Percentiles rank a stretch among this genome's conserved stretches.
These are phyloP conservation scores for Acheta domesticus DNA, from an alignment of 2,888 invertebrate species.

Conservation along the genomic window DNA sequence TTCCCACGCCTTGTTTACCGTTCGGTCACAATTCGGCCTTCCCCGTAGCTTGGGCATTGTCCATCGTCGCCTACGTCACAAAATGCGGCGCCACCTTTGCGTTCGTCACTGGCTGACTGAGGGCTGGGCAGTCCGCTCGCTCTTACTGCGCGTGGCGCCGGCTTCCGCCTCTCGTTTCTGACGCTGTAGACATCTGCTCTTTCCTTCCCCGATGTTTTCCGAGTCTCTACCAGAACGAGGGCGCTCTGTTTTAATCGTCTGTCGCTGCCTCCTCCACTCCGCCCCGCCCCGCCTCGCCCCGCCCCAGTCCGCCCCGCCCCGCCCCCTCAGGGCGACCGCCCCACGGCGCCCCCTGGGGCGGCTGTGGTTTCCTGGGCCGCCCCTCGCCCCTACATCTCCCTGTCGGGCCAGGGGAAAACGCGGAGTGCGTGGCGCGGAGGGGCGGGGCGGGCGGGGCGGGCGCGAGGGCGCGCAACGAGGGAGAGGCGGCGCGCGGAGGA, in stretches of 20 bases:
- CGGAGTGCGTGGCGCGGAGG: background rate
- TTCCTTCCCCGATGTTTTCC: background rate
- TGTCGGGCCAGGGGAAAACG: background rate
- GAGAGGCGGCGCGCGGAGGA: background rate
- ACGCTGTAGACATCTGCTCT: background rate
- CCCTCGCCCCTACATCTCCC: background rate
- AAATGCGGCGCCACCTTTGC: too few relatives aligned
- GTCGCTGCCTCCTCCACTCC: background rate
- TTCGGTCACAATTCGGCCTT: too few relatives aligned
- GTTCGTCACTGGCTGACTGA: too few relatives aligned
- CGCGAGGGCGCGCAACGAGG: background rate
- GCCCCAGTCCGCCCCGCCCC: background rate
- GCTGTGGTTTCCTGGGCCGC: background rate
- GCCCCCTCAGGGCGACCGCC: background rate
- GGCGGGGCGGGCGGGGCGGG: background rate
- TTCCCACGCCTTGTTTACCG: too few relatives aligned
- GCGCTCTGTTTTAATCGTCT: background rate
- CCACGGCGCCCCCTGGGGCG: background rate
- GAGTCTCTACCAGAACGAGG: background rate
- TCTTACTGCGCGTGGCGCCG: background rate
- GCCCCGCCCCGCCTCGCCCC: background rate
- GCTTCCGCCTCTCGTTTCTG: background rate
- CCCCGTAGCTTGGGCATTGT: too few relatives aligned
- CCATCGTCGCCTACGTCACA: too few relatives aligned
- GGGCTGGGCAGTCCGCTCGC: too few relatives aligned